These are phyloP conservation scores for Nephrotoma appendiculata DNA, from an alignment of 2,888 invertebrate species.

Conservation along the genomic window DNA sequence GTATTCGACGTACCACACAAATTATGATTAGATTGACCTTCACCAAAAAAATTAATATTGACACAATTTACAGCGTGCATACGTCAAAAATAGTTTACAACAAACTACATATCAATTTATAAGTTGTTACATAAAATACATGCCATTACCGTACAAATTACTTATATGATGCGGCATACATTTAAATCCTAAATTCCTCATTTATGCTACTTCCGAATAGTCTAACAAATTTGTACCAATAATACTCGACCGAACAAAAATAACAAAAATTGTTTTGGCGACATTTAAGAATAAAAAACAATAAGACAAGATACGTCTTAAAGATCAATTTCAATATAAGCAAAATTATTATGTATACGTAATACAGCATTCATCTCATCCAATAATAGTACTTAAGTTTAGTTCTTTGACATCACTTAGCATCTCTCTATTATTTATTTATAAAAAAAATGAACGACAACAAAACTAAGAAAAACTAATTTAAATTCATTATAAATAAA, in stretches of 20 bases:
- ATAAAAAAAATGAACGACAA: background rate
- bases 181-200: too few relatives aligned
- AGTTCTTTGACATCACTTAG: background rate
- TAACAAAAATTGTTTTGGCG: background rate
- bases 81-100: background rate
- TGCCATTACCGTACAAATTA: too few relatives aligned
- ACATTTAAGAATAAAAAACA: background rate
- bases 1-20: background rate
- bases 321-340: background rate
- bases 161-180: too few relatives aligned
- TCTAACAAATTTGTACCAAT: background rate
- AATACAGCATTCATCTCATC: background rate
- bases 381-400: background rate
- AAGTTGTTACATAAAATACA: too few relatives aligned
- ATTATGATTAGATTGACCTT: background rate
- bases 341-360: background rate
- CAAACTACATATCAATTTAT: too few relatives aligned
- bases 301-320: background rate
- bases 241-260: background rate
- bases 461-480: background rate
- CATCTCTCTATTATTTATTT: background rate
- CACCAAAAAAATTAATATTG: background rate
- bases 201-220: background rate
- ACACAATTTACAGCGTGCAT: background rate
- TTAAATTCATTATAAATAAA: background rate